These are phyloP conservation scores for Bursaphelenchus mucronatus DNA, from an alignment of 1,140 invertebrate species.

Conservation along the genomic window DNA sequence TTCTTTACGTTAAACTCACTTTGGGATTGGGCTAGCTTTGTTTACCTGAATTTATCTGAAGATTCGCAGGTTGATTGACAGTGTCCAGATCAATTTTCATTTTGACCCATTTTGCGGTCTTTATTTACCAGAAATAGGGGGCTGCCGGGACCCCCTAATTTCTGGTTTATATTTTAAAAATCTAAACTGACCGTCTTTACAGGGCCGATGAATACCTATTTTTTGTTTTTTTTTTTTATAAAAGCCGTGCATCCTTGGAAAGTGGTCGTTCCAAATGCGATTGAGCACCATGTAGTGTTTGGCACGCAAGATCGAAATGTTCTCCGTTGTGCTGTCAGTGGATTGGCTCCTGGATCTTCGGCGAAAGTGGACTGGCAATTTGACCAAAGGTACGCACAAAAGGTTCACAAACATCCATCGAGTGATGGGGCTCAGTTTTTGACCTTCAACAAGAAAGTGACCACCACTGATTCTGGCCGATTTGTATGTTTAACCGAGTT, in stretches of 20 bases:
- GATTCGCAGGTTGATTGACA: too few species aligned
- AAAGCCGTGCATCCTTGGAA: background rate
- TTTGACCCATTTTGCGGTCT: too few species aligned
- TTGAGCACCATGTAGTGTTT: background rate
- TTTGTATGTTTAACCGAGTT: conserved; percentile 1
- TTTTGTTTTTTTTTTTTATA: conserved; percentile 4
- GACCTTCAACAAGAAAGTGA: background rate
- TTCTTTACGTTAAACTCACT: too few species aligned
- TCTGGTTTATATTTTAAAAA: conserved; percentile 1
- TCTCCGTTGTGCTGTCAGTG: conserved; percentile 8
- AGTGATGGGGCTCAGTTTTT: conserved; percentile 1
- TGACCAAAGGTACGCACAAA: background rate
- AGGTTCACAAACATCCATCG: background rate
- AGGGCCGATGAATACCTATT: background rate
- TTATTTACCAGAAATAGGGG: too few species aligned
- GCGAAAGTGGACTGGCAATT: conserved; percentile 10
- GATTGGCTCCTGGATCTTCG: background rate
- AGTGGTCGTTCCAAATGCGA: background rate
- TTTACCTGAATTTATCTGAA: too few species aligned
- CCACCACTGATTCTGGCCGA: background rate
- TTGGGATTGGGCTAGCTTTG: too few species aligned
- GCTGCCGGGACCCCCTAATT: background rate
- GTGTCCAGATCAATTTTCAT: too few species aligned
- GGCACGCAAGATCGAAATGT: conserved; percentile 4
- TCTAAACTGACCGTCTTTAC: background rate